Evolutionary conservation across 2,888 invertebrate genomes (phyloP).

Genomic region (Standfussiana lucernea): DNA sequence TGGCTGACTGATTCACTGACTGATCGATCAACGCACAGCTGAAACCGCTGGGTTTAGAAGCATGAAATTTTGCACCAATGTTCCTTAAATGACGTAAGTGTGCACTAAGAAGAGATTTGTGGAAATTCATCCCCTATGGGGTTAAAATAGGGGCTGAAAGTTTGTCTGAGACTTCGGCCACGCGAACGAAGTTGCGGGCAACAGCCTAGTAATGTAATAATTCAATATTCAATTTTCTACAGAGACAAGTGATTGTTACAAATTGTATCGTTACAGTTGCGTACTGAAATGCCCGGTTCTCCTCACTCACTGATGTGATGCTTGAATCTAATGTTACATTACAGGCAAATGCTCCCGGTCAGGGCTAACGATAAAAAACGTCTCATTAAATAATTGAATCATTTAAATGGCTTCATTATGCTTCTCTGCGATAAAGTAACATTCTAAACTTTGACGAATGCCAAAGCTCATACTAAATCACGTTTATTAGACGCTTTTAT

Average conservation of each 20-base stretch:
- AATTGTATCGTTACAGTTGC: background rate
- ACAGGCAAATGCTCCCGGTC: background rate
- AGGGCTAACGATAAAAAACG: background rate
- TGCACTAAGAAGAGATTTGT: no score
- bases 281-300: background rate
- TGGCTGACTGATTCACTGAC: no score
- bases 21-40: no score
- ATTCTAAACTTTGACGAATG: background rate
- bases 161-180: no score
- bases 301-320: background rate
- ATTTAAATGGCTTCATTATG: constrained; percentile 1
- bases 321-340: background rate
- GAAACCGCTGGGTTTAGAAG: no score
- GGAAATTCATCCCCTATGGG: no score
- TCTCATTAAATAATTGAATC: background rate
- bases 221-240: background rate
- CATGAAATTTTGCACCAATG: no score
- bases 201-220: background rate
- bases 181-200: no score
- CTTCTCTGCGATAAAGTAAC: background rate
- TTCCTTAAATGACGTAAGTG: no score
- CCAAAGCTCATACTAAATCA: background rate
- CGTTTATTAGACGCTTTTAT: constrained; percentile 6
- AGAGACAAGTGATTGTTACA: background rate
- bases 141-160: no score